Evolutionary conservation across 1,140 invertebrate genomes (phyloP).

Genomic region (Antheraea mylitta): DNA sequence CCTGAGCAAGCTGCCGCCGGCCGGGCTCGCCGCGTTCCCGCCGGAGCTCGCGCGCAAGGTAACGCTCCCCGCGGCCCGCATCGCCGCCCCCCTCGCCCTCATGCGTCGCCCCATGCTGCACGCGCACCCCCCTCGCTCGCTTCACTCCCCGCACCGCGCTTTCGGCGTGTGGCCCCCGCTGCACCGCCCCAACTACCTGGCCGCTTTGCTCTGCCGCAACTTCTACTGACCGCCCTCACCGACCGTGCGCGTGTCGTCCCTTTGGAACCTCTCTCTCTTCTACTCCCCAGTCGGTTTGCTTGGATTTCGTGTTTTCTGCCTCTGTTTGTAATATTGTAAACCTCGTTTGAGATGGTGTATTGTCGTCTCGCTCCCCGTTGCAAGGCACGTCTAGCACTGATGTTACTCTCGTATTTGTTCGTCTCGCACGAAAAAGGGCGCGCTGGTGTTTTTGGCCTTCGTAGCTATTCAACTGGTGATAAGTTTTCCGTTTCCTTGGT

Average conservation of each 20-base stretch:
- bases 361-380: not conserved
- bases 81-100: conserved; percentile 20
- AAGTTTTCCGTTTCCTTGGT: not conserved
- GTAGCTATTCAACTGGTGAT: not conserved
- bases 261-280: not conserved
- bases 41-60: conserved; percentile 74
- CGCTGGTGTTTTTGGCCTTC: not conserved
- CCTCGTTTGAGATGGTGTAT: not conserved
- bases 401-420: conserved; percentile 13
- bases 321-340: not conserved
- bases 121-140: conserved; percentile 13
- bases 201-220: conserved; percentile 65
- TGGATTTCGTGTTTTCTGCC: not conserved
- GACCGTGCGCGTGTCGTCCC: conserved; percentile 1
- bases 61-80: conserved; percentile 39
- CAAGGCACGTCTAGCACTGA: not conserved
- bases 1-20: conserved; percentile 73
- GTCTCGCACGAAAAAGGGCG: not conserved
- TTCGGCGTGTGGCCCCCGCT: conserved; percentile 51
- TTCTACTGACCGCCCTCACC: conserved; percentile 48
- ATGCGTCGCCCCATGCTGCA: conserved; percentile 17
- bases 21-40: conserved; percentile 64
- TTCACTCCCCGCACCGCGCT: not conserved
- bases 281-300: too few species aligned
- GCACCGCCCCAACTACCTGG: conserved; percentile 65